Conservation (phyloP, 2,113 vertebrate genomes). For the Gambusia affinis region DNA sequence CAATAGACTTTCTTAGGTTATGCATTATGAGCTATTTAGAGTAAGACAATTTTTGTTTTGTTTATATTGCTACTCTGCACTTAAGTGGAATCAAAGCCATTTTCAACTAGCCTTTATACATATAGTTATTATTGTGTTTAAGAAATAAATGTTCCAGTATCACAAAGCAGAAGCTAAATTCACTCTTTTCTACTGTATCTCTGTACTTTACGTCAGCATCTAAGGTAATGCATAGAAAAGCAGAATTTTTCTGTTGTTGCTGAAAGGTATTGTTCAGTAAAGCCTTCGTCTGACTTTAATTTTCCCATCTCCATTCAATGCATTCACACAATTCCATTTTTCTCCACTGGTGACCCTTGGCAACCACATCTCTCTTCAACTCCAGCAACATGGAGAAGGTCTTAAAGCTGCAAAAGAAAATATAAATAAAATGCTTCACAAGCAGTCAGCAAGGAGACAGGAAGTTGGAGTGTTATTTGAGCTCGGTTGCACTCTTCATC, state of each 20-base stretch:
- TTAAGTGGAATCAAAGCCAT: background rate
- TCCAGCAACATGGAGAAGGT: slow-evolving; percentile 8
- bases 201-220: background rate
- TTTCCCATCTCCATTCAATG: background rate
- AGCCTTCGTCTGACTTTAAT: background rate
- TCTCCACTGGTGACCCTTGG: slow-evolving; percentile 8
- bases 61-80: background rate
- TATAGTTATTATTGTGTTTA: background rate
- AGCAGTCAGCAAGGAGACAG: slow-evolving; percentile 28
- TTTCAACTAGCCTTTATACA: background rate
- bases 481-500: slow-evolving; percentile 49
- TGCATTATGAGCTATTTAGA: background rate
- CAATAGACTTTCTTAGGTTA: background rate
- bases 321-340: background rate
- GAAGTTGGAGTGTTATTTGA: slow-evolving; percentile 53
- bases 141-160: background rate
- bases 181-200: background rate
- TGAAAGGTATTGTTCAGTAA: background rate
- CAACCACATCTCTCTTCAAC: slow-evolving; percentile 1
- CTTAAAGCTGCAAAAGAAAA: slow-evolving; percentile 1
- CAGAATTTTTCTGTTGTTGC: background rate
- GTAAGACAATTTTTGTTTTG: background rate
- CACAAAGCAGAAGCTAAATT: background rate
- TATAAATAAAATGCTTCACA: slow-evolving; percentile 10
- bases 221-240: background rate